phyloP scores from a whole-genome alignment of 30 jellyfish, hydroid and myxozoan genomes.

The Pseudorhiza aurosa region DNA sequence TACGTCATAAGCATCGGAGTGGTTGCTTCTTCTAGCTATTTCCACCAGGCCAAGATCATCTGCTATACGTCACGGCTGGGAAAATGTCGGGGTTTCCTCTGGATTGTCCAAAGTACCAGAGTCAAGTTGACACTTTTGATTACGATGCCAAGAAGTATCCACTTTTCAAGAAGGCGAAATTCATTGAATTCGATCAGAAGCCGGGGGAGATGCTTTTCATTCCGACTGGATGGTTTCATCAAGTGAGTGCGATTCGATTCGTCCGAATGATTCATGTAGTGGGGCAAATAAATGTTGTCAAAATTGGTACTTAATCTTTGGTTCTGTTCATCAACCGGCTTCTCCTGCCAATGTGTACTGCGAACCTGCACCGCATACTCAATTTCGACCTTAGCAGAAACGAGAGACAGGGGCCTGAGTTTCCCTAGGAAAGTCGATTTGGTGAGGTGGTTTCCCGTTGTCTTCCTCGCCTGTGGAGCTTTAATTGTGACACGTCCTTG shows the following conservation, averaged over 20 bases:
- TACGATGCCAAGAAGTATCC: conserved; percentile 45
- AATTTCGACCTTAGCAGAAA: no score
- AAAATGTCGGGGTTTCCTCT: conserved; percentile 59
- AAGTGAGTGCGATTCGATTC: conserved; percentile 45
- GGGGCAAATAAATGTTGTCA: no score
- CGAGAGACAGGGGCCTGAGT: no score
- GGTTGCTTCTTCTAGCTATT: conserved; percentile 38
- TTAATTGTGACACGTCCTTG: no score
- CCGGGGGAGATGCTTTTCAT: conserved; percentile 80
- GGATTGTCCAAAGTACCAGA: conserved; percentile 72
- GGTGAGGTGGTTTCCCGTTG: no score
- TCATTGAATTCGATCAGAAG: conserved; percentile 63
- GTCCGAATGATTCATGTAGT: no score
- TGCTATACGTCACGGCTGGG: conserved; percentile 46
- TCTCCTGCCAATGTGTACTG: no score
- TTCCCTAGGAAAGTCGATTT: no score
- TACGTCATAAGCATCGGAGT: background rate
- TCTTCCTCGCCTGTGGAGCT: no score
- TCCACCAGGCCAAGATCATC: conserved; percentile 84
- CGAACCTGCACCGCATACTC: no score
- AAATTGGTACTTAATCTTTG: no score
- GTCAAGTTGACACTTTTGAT: conserved; percentile 59
- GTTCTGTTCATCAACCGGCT: no score
- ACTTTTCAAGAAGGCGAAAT: conserved; percentile 57
- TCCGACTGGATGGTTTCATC: conserved; percentile 87